Evolutionary conservation across 2,113 vertebrate genomes (phyloP).

Genomic region (Damaliscus lunatus): DNA sequence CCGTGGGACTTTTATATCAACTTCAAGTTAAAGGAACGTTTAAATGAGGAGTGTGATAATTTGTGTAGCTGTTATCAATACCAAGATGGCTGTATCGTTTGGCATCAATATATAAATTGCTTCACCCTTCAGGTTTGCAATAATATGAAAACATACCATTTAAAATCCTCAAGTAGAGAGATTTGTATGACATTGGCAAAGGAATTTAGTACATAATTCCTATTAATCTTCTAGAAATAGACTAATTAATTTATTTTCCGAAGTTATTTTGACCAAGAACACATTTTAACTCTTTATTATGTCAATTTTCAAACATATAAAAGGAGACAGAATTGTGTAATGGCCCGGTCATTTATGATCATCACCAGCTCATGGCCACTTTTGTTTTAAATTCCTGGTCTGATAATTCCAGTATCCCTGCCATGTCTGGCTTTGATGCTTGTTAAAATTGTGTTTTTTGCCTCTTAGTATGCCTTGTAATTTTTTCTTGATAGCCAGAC

Average conservation of each 20-base stretch:
- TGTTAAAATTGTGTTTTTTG: not conserved
- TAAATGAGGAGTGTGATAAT: constrained; percentile 74
- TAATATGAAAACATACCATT: not conserved
- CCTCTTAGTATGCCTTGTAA: not conserved
- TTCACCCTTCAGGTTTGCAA: constrained; percentile 80
- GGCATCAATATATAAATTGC: constrained; percentile 75
- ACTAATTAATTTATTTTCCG: not conserved
- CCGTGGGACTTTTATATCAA: constrained; percentile 90
- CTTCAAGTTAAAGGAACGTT: constrained; percentile 79
- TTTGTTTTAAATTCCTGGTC: not conserved
- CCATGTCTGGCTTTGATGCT: not conserved
- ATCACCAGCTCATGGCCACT: not conserved
- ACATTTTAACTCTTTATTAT: not conserved
- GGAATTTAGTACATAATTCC: constrained; percentile 23
- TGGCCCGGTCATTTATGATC: not conserved
- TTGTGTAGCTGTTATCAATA: constrained; percentile 81
- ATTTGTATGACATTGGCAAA: not conserved
- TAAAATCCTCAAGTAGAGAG: not conserved
- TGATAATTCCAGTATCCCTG: not conserved
- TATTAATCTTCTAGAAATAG: constrained; percentile 28
- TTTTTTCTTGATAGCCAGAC: not conserved
- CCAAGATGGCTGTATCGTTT: constrained; percentile 80
- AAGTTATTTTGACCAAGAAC: constrained; percentile 22
- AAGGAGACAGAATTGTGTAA: not conserved
- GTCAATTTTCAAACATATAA: not conserved